These are phyloP conservation scores for Pogonomyrmex californicus DNA, from an alignment of 1,140 invertebrate genomes.

Conservation along the genomic window DNA sequence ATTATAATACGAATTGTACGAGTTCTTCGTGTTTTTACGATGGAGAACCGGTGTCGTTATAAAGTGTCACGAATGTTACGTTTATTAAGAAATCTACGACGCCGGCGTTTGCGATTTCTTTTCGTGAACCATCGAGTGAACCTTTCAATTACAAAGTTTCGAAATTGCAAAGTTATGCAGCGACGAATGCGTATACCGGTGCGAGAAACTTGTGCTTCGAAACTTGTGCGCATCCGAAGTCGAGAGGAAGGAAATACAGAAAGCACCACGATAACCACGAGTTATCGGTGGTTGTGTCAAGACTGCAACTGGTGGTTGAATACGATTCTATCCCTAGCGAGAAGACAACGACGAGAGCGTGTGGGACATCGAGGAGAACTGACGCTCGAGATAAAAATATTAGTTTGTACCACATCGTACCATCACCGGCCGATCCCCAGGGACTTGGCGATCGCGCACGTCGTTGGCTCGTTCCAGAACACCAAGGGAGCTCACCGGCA, in stretches of 20 bases:
- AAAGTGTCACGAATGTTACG: not conserved
- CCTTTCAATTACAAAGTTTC: not conserved
- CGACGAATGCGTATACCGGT: too few relatives aligned
- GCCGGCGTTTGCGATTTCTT: not conserved
- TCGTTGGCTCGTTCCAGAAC: conserved; percentile 73
- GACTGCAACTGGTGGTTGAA: conserved; percentile 75
- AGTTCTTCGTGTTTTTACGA: not conserved
- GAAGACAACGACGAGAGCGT: conserved; percentile 77
- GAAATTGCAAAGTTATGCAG: not conserved
- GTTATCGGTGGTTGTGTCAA: conserved; percentile 74
- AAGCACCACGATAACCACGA: not conserved
- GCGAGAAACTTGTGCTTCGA: not conserved
- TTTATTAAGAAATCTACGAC: not conserved
- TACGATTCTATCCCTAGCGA: conserved; percentile 38
- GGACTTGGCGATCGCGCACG: conserved; percentile 71
- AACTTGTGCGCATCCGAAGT: not conserved
- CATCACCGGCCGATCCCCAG: conserved; percentile 82
- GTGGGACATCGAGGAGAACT: conserved; percentile 18
- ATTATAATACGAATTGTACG: not conserved
- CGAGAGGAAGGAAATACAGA: not conserved
- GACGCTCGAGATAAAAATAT: conserved; percentile 80
- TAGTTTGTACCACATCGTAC: conserved; percentile 85
- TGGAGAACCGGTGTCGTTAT: not conserved
- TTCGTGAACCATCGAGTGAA: not conserved
- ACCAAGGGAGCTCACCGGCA: conserved; percentile 72